phyloP scores from a whole-genome alignment of 2,113 vertebrate species.

The Campylomormyrus numenius region DNA sequence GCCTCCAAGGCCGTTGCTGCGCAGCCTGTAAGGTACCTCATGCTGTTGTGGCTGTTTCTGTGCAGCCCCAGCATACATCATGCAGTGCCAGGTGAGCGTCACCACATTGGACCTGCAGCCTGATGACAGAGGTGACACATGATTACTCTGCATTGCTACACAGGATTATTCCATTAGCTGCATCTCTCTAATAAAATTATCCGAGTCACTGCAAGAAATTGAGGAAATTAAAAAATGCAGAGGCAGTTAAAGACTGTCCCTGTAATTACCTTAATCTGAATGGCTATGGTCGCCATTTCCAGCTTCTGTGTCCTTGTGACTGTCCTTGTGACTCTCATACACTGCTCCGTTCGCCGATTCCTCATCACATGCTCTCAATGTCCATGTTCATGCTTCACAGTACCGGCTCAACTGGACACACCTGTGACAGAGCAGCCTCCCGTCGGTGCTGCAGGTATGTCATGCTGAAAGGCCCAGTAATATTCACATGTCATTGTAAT shows the following conservation, averaged over 20 bases:
- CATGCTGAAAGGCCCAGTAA: neutral
- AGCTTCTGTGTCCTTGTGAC: neutral
- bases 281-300: neutral
- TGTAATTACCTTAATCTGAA: neutral
- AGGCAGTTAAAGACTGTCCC: neutral
- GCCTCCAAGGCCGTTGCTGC: neutral
- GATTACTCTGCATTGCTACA: neutral
- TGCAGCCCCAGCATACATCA: neutral
- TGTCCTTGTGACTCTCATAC: neutral
- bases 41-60: neutral
- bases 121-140: neutral
- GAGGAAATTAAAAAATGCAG: neutral
- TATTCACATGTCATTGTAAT: neutral
- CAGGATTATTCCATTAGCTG: neutral
- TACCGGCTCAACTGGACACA: neutral
- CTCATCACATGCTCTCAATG: neutral
- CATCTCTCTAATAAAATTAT: neutral
- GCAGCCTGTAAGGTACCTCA: neutral
- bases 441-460: slow-evolving; percentile 7
- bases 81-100: neutral
- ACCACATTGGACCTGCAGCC: neutral
- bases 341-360: neutral
- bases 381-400: slow-evolving; percentile 1
- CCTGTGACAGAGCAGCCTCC: neutral
- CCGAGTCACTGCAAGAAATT: neutral